Percentiles rank a stretch among this genome's conserved stretches.
phyloP scores from a whole-genome alignment of 2,113 vertebrate species.

The Ahaetulla prasina region DNA sequence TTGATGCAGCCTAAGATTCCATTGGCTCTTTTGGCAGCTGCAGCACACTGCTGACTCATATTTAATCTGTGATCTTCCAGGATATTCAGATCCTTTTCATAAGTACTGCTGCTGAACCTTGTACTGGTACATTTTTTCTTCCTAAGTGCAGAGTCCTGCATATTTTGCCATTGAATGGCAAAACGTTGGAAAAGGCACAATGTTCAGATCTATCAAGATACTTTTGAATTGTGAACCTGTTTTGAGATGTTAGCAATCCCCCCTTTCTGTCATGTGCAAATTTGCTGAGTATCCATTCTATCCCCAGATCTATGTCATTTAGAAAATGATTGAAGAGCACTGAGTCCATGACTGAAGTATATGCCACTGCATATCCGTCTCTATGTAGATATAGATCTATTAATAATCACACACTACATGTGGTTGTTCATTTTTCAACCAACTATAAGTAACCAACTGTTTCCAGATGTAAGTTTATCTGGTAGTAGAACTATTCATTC shows the following conservation, averaged over 20 bases:
- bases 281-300: neutral
- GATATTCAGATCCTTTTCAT: neutral
- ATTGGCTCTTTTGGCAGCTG: neutral
- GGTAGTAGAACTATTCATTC: neutral
- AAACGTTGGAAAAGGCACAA: neutral
- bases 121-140: neutral
- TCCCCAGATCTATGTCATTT: neutral
- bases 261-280: neutral
- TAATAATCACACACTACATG: neutral
- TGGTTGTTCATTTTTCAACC: neutral
- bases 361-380: neutral
- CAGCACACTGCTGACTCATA: neutral
- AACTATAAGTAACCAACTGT: neutral
- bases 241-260: neutral
- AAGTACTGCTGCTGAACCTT: neutral
- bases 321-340: neutral
- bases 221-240: neutral
- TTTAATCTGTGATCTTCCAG: neutral
- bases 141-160: neutral
- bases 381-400: neutral
- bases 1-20: neutral
- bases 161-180: neutral
- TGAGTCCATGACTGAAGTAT: neutral
- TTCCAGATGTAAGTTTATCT: neutral
- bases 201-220: neutral